Base-by-base conservation (phyloP, 2,888 invertebrate genomes). In the Drepanosiphum platanoidis region DNA sequence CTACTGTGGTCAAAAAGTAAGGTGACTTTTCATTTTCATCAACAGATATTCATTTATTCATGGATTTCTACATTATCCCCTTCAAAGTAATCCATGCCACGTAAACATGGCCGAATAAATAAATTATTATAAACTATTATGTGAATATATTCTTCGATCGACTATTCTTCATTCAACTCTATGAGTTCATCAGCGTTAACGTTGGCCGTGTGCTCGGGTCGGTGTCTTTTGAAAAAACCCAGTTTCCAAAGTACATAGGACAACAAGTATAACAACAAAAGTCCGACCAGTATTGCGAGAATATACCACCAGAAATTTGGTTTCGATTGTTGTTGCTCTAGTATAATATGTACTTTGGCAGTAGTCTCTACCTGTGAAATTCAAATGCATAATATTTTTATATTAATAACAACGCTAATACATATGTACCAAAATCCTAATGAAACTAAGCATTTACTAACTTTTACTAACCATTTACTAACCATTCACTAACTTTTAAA, bases 301-400 rank as follows among this genome's bases (percentile, higher is more conserved):
- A 96, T 96, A 87, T 97, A 94, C 96, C 97, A 97, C 88, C 95
- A 91, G 95, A 95, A 11, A 96, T 93, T n/a, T 93, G 34, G 93
- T 92, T 36, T 94, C 93, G n/a, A n/a, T n/a, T n/a, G n/a, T 88
- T 94, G 93, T 88, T 93, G 94, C 87, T 95, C 94, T 88, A 94
- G 91, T 86, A 95, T 91, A n/a, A n/a, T n/a, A 89, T 95, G 95
- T 78, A 97, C 97, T 90, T 95, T 95, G 0, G 95, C 96, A 77
- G 93, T 92, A 0, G 96, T 97, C 89, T 94, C 93, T 87, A 94
- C 94, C 96, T 97, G 89, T 32, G 88, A 87, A 78, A 86, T 84
- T 42, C 3, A 34, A 22, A 5, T 4, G 3, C 13, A 13, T 46
- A 46, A 46, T 46, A 46, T 46, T 46, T 46, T 46, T 11, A 42